A percentile compares a stretch with the other conserved stretches of the same genome.
Evolutionary conservation across 2,113 vertebrate species (phyloP).

Genomic region (Furnarius figulus): DNA sequence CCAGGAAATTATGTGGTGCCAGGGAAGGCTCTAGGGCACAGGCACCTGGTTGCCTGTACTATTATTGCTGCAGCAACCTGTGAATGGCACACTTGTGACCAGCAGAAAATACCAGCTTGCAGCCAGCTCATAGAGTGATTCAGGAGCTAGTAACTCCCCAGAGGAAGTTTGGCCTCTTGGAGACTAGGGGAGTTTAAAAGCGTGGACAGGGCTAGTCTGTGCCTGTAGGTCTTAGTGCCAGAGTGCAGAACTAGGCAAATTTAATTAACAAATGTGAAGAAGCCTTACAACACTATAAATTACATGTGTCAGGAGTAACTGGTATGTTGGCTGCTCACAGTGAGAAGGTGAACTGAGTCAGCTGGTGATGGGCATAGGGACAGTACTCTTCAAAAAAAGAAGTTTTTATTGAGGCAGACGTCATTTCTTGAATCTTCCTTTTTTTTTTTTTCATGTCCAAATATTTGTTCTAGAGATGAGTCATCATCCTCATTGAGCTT

Average conservation of each 20-base stretch:
- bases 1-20: neutral
- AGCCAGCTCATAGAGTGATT: neutral
- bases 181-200: neutral
- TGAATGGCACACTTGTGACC: neutral
- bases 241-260: neutral
- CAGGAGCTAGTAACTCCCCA: neutral
- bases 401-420: neutral
- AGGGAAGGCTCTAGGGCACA: neutral
- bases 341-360: conserved; percentile 6
- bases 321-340: neutral
- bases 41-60: neutral
- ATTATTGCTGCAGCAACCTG: neutral
- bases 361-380: neutral
- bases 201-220: neutral
- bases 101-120: neutral
- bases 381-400: neutral
- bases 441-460: neutral
- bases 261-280: neutral
- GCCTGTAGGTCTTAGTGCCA: neutral
- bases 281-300: neutral
- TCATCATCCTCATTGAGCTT: conserved; percentile 31
- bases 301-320: neutral
- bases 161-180: neutral
- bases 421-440: neutral
- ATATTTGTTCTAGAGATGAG: conserved; percentile 49